Percentiles rank a stretch among this genome's conserved stretches.
Evolutionary conservation across 2,113 vertebrate species (phyloP).

Genomic region (Choloepus hoffmanni): DNA sequence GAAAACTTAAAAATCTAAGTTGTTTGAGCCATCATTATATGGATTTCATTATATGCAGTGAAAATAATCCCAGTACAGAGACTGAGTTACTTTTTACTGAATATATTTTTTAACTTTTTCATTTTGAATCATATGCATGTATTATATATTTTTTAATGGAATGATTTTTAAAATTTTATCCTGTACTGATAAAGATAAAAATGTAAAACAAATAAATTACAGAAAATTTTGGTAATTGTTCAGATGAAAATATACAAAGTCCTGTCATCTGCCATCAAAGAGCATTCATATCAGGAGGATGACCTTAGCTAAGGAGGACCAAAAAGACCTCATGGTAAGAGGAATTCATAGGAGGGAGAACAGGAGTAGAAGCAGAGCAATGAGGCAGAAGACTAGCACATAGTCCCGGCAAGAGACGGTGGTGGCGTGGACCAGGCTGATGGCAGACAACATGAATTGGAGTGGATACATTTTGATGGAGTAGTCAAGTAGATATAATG

Average conservation of each 20-base stretch:
- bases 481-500: background rate
- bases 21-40: background rate
- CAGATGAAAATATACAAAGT: background rate
- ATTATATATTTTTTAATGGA: conserved; percentile 5
- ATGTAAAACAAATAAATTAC: background rate
- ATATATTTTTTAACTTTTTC: background rate
- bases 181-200: background rate
- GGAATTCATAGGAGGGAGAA: background rate
- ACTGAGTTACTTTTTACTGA: background rate
- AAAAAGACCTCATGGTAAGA: background rate
- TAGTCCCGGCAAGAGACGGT: background rate
- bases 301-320: background rate
- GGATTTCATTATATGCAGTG: background rate
- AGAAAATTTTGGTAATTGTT: background rate
- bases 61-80: background rate
- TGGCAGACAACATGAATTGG: background rate
- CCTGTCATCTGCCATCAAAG: background rate
- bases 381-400: background rate
- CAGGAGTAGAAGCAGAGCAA: background rate
- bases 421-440: background rate
- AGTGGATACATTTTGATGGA: background rate
- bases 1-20: background rate
- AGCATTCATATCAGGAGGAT: background rate
- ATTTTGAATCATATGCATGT: background rate
- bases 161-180: background rate